phyloP scores from a whole-genome alignment of 2,113 vertebrate genomes.

The Formicarius rufipectus region DNA sequence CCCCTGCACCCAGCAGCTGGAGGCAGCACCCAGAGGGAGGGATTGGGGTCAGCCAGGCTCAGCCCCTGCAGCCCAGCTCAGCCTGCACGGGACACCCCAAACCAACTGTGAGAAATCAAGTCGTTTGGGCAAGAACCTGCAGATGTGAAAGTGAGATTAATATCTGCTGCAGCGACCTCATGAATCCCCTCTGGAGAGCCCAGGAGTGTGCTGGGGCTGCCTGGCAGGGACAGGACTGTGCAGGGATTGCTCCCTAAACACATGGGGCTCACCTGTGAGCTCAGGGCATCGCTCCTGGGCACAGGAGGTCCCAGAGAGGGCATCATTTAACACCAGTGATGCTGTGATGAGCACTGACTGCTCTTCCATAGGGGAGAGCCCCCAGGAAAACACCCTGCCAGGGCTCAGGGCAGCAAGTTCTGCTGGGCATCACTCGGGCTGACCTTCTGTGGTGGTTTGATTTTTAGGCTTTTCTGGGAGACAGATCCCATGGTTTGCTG shows the following conservation, averaged over 20 bases:
- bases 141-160: neutral
- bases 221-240: neutral
- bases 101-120: neutral
- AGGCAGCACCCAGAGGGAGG: neutral
- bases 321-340: neutral
- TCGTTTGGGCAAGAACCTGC: neutral
- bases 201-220: neutral
- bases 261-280: neutral
- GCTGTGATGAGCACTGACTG: neutral
- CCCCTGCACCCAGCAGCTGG: neutral
- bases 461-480: too few relatives aligned
- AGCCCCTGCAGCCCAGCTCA: neutral
- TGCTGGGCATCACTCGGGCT: rapidly evolving
- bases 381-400: neutral
- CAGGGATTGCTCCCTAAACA: neutral
- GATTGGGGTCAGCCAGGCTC: neutral
- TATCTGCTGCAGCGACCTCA: neutral
- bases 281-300: neutral
- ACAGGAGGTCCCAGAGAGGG: neutral
- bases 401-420: neutral
- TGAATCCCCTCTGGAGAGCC: neutral
- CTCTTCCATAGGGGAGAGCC: neutral
- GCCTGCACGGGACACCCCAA: neutral
- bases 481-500: too few relatives aligned
- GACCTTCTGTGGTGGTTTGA: too few relatives aligned